phyloP scores from a whole-genome alignment of 2,797 vertebrate genomes.

The Hapalemur alaotrensis region DNA sequence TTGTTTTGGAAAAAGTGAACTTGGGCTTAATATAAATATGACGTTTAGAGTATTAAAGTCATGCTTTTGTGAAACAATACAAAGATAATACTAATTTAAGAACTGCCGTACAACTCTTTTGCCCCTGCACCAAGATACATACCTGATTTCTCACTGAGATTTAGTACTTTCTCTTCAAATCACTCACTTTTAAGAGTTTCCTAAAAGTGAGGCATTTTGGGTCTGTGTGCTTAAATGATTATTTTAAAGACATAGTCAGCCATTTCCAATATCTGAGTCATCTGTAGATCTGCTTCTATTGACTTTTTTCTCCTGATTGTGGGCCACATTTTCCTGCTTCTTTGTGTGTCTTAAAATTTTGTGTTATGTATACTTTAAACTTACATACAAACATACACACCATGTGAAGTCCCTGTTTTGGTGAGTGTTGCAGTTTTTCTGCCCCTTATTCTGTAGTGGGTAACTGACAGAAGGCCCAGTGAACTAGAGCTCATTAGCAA shows the following conservation, averaged over 20 bases:
- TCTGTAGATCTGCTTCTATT: constrained; percentile 31
- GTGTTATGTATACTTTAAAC: constrained; percentile 23
- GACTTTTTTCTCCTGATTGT: neutral
- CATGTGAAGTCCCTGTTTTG: neutral
- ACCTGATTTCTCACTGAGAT: neutral
- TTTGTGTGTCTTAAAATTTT: neutral
- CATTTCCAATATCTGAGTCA: neutral
- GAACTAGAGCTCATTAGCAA: constrained; percentile 52
- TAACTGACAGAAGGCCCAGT: constrained; percentile 22
- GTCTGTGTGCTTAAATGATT: neutral
- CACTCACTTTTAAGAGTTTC: neutral
- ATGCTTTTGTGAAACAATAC: neutral
- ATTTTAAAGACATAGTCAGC: neutral
- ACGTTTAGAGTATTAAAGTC: neutral
- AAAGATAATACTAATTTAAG: neutral
- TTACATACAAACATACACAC: neutral
- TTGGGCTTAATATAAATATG: neutral
- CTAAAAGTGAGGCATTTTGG: neutral
- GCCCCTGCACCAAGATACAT: neutral
- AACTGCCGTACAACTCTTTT: neutral
- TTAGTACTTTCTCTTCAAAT: neutral
- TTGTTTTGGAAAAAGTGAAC: neutral
- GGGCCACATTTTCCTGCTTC: neutral
- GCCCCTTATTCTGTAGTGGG: neutral
- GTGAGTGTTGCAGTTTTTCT: neutral